A percentile compares a stretch with the other conserved stretches of the same genome.
phyloP scores from a whole-genome alignment of 2,888 invertebrate species.

The Coleophora flavipennella region DNA sequence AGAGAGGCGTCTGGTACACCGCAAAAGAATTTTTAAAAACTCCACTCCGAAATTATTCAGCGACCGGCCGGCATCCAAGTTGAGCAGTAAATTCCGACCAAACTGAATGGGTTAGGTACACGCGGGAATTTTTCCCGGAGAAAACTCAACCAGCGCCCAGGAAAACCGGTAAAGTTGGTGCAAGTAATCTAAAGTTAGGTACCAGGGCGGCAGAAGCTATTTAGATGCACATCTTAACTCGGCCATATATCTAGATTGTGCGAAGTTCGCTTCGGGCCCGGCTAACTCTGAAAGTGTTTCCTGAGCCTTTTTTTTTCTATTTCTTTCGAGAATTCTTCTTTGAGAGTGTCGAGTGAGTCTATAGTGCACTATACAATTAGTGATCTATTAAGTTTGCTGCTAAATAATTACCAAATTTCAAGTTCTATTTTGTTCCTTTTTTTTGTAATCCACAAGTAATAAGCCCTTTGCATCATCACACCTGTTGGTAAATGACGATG shows the following conservation, averaged over 20 bases:
- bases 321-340: constrained; percentile 28
- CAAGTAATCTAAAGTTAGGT: constrained; percentile 73
- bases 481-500: no score
- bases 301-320: constrained; percentile 26
- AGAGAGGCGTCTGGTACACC: no score
- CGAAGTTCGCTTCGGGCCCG: constrained; percentile 33
- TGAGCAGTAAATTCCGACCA: constrained; percentile 57
- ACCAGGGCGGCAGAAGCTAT: constrained; percentile 66
- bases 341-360: constrained; percentile 44
- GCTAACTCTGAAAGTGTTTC: constrained; percentile 42
- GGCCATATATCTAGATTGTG: constrained; percentile 69
- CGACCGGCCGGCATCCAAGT: constrained; percentile 38
- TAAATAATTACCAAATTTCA: constrained; percentile 26
- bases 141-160: constrained; percentile 36
- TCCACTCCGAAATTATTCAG: constrained; percentile 30
- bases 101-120: constrained; percentile 49
- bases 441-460: no score
- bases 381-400: constrained; percentile 39
- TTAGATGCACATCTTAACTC: constrained; percentile 73
- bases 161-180: constrained; percentile 59
- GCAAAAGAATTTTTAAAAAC: constrained; percentile 14
- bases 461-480: no score
- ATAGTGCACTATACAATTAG: constrained; percentile 18
- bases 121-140: constrained; percentile 42
- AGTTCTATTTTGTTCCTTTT: background rate